Conservation (phyloP, 2,797 vertebrate genomes). For the Melanotaenia trifasciata region DNA sequence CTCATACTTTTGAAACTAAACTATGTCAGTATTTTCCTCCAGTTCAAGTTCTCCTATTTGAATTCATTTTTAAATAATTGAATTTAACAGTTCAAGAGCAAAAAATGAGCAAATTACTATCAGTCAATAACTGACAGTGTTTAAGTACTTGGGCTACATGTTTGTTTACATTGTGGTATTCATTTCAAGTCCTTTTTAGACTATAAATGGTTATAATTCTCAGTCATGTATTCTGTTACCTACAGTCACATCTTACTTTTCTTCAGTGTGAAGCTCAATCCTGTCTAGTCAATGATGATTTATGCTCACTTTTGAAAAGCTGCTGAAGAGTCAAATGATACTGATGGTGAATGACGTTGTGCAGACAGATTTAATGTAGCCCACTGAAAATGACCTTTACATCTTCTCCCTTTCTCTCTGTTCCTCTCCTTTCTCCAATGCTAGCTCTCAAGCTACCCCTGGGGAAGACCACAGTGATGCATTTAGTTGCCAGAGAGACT, state of each 20-base stretch:
- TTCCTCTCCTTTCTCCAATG: slow-evolving; percentile 43
- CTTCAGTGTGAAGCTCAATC: neutral
- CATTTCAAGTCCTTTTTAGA: neutral
- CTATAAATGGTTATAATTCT: slow-evolving; percentile 3
- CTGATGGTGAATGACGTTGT: slow-evolving; percentile 44
- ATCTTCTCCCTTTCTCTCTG: slow-evolving; percentile 28
- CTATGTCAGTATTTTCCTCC: neutral
- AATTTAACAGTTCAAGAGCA: neutral
- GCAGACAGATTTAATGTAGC: slow-evolving; percentile 23
- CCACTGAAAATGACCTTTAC: slow-evolving; percentile 49
- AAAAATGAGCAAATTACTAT: neutral
- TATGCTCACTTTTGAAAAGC: slow-evolving; percentile 13
- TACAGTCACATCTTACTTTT: slow-evolving; percentile 4
- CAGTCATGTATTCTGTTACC: neutral
- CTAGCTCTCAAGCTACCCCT: slow-evolving; percentile 96
- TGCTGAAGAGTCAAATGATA: slow-evolving; percentile 35
- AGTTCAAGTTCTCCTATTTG: neutral
- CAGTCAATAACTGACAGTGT: neutral
- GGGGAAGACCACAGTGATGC: slow-evolving; percentile 99
- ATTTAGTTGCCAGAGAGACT: slow-evolving; percentile 99
- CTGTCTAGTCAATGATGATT: slow-evolving; percentile 7
- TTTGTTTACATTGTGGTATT: neutral
- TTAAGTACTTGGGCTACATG: neutral
- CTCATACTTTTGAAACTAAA: neutral
- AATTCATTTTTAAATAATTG: neutral